Evolutionary conservation across 2,888 invertebrate species (phyloP).

Genomic region (Netelia melanura): DNA sequence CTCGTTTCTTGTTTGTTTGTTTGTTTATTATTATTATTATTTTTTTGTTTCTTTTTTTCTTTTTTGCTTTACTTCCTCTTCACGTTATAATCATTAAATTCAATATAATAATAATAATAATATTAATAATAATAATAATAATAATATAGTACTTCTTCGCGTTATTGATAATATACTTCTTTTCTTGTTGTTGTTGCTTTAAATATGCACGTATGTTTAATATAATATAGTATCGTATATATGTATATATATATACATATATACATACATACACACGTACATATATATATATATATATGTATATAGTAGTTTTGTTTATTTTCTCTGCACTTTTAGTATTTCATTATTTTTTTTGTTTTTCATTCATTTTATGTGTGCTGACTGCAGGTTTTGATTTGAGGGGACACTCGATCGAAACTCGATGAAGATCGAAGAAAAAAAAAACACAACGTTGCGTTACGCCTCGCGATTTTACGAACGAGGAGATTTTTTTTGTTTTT

Average conservation of each 20-base stretch:
- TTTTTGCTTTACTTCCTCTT: slow-evolving; percentile 74
- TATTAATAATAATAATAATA: slow-evolving; percentile 75
- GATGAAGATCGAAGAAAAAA: slow-evolving; percentile 26
- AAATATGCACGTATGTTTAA: slow-evolving; percentile 70
- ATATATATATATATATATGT: slow-evolving; percentile 69
- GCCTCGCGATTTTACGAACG: background rate
- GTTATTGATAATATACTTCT: slow-evolving; percentile 79
- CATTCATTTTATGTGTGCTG: slow-evolving; percentile 80
- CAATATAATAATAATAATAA: slow-evolving; percentile 73
- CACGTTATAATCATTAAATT: slow-evolving; percentile 79
- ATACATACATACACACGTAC: slow-evolving; percentile 74
- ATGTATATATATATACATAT: slow-evolving; percentile 71
- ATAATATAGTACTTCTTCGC: slow-evolving; percentile 82
- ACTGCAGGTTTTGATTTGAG: slow-evolving; percentile 84
- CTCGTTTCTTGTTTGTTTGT: slow-evolving; percentile 28
- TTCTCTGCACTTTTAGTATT: slow-evolving; percentile 81
- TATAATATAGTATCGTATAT: slow-evolving; percentile 73
- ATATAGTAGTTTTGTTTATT: slow-evolving; percentile 80
- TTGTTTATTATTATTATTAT: slow-evolving; percentile 16
- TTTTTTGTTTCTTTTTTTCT: slow-evolving; percentile 13
- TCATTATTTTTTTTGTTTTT: slow-evolving; percentile 69
- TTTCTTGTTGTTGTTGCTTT: slow-evolving; percentile 65
- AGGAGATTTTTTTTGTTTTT: background rate
- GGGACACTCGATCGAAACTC: slow-evolving; percentile 77
- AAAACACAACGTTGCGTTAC: background rate